Conservation (phyloP, 2,797 vertebrate genomes). For the Microctenopoma lineatum region DNA sequence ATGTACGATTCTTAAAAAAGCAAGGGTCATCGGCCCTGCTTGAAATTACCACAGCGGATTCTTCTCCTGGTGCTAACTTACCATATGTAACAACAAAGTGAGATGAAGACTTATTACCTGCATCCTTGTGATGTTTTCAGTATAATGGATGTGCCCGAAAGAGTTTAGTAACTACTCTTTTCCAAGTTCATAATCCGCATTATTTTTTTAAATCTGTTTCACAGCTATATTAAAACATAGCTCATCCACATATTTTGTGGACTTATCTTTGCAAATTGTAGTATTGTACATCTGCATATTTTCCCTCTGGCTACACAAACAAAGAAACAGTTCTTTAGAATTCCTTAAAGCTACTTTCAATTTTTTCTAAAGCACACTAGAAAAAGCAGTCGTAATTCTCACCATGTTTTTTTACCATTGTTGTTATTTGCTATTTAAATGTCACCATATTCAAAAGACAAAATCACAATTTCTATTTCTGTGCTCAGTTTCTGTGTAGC, state of each 20-base stretch:
- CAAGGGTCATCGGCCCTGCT: conserved; percentile 42
- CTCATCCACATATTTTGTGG: conserved; percentile 40
- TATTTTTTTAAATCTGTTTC: conserved; percentile 24
- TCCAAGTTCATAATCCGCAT: conserved; percentile 6
- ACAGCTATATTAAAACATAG: conserved; percentile 35
- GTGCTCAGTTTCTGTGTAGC: conserved; percentile 48
- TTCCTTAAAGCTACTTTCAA: conserved; percentile 42
- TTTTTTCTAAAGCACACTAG: conserved; percentile 44
- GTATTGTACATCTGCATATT: conserved; percentile 26
- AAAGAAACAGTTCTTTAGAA: conserved; percentile 53
- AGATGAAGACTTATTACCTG: conserved; percentile 59
- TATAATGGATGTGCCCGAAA: conserved; percentile 32
- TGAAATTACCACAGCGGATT: conserved; percentile 46
- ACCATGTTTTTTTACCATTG: conserved; percentile 13
- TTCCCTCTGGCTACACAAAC: conserved; percentile 43
- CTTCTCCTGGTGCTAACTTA: conserved; percentile 47
- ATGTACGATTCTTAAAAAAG: conserved; percentile 53
- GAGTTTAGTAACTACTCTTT: not conserved
- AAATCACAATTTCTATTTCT: conserved; percentile 46
- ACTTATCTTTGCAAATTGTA: conserved; percentile 28
- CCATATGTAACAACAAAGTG: conserved; percentile 63
- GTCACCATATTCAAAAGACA: conserved; percentile 21
- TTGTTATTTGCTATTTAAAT: conserved; percentile 48
- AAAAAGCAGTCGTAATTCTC: conserved; percentile 40
- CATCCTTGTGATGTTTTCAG: conserved; percentile 54